Conservation (phyloP, 2,797 vertebrate species). For the Aselliscus stoliczkanus region DNA sequence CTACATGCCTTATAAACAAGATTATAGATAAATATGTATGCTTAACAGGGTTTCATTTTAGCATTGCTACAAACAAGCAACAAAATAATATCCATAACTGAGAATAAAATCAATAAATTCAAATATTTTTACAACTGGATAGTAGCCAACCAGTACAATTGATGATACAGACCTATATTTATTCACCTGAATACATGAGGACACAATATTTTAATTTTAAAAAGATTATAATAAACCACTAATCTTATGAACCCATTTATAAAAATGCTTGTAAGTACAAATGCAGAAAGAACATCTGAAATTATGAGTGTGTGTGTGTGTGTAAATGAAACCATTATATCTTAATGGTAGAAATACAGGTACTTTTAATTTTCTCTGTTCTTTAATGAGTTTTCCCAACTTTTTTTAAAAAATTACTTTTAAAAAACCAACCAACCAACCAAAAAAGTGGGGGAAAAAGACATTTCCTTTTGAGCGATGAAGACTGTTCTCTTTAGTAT, state of each 20-base stretch:
- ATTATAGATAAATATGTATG: background rate
- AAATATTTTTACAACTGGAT: background rate
- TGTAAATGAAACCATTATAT: background rate
- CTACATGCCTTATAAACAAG: background rate
- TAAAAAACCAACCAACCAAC: background rate
- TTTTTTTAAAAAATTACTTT: background rate
- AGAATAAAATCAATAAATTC: background rate
- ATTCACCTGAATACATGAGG: background rate
- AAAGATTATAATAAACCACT: background rate
- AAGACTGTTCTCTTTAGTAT: background rate
- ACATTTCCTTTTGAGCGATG: background rate
- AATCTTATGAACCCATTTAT: background rate
- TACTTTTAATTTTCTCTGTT: slow-evolving; percentile 18
- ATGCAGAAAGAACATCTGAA: background rate
- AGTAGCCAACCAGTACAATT: background rate
- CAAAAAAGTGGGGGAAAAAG: too few species aligned
- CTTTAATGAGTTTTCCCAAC: background rate
- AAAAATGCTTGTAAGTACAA: background rate
- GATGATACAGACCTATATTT: background rate
- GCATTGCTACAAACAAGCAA: background rate
- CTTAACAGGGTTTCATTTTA: background rate
- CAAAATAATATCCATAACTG: background rate
- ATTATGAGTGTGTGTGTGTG: background rate
- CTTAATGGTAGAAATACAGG: background rate
- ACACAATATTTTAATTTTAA: background rate